A percentile compares a stretch with the other conserved stretches of the same genome.
Evolutionary conservation across 2,113 vertebrate genomes (phyloP).

Genomic region (Opisthocomus hoazin): DNA sequence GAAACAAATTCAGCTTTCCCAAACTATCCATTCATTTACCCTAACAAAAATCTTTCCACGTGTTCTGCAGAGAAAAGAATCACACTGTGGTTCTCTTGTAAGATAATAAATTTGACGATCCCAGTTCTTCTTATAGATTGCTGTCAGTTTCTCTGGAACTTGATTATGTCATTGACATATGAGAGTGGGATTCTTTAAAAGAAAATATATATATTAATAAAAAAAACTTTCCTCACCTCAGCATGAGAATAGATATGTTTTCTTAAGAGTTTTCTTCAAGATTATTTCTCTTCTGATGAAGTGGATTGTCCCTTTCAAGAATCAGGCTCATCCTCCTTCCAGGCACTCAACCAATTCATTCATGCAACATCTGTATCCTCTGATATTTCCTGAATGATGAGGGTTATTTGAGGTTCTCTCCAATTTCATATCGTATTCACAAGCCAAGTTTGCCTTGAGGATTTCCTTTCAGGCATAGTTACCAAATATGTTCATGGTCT

Average conservation of each 20-base stretch:
- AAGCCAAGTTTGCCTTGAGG: not conserved
- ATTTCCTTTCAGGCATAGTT: constrained; percentile 9
- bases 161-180: not conserved
- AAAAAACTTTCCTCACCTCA: not conserved
- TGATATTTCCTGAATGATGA: constrained; percentile 12
- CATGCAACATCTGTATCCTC: constrained; percentile 13
- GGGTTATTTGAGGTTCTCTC: constrained; percentile 16
- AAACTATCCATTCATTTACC: not conserved
- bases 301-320: not conserved
- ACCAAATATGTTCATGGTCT: not conserved
- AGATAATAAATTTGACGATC: not conserved
- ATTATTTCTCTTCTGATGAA: not conserved
- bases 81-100: not conserved
- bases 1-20: not conserved
- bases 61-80: not conserved
- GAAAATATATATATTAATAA: not conserved
- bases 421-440: not conserved
- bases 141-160: not conserved
- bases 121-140: not conserved
- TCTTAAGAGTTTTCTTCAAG: not conserved
- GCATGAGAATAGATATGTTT: not conserved
- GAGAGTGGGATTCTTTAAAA: not conserved
- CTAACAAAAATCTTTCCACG: not conserved
- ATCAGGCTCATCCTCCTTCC: not conserved
- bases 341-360: not conserved